Percentiles rank a stretch among this genome's conserved stretches.
Evolutionary conservation across 2,888 invertebrate genomes (phyloP).

Genomic region (Parnassius smintheus): DNA sequence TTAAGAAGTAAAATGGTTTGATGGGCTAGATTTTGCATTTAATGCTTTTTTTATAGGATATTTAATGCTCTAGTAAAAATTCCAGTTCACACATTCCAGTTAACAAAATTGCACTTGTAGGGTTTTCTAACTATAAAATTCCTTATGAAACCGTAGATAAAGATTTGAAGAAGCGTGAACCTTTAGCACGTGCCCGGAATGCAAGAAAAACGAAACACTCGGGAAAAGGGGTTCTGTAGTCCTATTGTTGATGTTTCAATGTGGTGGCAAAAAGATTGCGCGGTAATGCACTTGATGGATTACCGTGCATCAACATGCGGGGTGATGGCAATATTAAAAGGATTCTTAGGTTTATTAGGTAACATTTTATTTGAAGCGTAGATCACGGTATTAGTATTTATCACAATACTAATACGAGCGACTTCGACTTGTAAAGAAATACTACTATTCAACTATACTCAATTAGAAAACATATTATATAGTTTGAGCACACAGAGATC

Average conservation of each 20-base stretch:
- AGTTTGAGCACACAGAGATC: too few relatives aligned
- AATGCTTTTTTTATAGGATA: neutral
- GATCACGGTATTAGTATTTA: too few relatives aligned
- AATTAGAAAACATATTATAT: too few relatives aligned
- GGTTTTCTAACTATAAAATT: conserved; percentile 15
- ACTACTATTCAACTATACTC: too few relatives aligned
- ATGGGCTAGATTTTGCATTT: neutral
- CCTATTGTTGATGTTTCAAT: conserved; percentile 24
- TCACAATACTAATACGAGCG: too few relatives aligned
- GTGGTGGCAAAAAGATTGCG: conserved; percentile 26
- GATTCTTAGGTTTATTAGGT: conserved; percentile 13
- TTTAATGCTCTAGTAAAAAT: conserved; percentile 17
- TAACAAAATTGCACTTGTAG: conserved; percentile 13
- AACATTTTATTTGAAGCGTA: too few relatives aligned
- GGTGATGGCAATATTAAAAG: conserved; percentile 24
- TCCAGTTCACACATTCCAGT: conserved; percentile 3
- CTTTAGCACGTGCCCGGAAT: conserved; percentile 69
- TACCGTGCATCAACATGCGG: conserved; percentile 23
- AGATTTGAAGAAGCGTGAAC: conserved; percentile 52
- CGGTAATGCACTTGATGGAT: conserved; percentile 30
- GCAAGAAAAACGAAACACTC: conserved; percentile 46
- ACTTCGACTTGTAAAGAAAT: too few relatives aligned
- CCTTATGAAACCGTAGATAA: conserved; percentile 47
- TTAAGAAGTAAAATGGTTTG: conserved; percentile 1
- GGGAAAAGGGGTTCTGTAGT: conserved; percentile 19